phyloP scores from a whole-genome alignment of 2,797 vertebrate genomes.

The Monodelphis domestica region DNA sequence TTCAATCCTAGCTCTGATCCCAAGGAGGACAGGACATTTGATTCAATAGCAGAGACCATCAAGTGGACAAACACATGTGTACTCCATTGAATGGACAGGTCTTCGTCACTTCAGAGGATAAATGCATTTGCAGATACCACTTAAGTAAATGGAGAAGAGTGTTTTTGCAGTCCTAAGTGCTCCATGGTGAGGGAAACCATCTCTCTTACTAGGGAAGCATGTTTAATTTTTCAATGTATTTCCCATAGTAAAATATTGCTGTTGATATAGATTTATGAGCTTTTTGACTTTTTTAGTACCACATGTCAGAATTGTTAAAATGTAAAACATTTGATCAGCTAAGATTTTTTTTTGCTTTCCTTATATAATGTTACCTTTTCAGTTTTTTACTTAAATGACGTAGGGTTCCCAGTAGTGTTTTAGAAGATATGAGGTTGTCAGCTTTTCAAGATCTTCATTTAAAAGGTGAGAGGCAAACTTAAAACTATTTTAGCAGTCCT shows the following conservation, averaged over 20 bases:
- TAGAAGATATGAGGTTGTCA: not conserved
- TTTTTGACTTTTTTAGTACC: slow-evolving; percentile 20
- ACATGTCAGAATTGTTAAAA: not conserved
- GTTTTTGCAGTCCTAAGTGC: not conserved
- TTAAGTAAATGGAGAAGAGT: not conserved
- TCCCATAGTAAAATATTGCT: slow-evolving; percentile 45
- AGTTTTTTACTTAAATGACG: not conserved
- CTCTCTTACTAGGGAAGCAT: slow-evolving; percentile 39
- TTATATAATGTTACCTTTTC: not conserved
- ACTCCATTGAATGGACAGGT: not conserved
- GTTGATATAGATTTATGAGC: slow-evolving; percentile 37
- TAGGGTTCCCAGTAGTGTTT: not conserved
- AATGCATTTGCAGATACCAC: not conserved
- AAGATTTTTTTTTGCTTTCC: not conserved
- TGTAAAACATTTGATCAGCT: not conserved
- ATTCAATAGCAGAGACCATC: not conserved
- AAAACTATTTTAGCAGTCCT: not conserved
- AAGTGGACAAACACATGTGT: not conserved
- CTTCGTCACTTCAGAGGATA: not conserved
- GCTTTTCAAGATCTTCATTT: not conserved
- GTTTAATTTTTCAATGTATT: slow-evolving; percentile 48
- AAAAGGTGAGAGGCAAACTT: not conserved
- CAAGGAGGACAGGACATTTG: not conserved
- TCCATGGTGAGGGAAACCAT: slow-evolving; percentile 10
- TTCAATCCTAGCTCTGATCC: not conserved